Evolutionary conservation across 2,888 invertebrate species (phyloP), one percentile per base, ranked within the genome.

Genomic region (Alloplasta piceator): DNA sequence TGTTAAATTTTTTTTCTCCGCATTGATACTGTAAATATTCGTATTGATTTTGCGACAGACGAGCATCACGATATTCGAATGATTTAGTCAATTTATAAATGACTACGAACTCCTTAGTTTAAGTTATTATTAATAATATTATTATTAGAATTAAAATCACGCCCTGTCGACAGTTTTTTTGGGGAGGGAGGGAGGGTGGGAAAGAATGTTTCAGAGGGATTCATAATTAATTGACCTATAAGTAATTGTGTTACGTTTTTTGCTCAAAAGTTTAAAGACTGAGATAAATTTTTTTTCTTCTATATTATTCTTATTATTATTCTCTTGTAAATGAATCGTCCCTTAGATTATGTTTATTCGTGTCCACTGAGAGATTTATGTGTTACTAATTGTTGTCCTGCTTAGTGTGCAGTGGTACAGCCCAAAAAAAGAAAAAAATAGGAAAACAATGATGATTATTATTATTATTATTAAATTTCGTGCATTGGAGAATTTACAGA

Each of bases 251-350:
- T 84, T 82, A 73, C 61, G 58, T 73, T 81, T 26, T 84, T 82
- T 80, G 84, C 83, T 84, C 84, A 83, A 85, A 84, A 81, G 72
- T 58, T 82, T 80, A 43, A 80, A 84, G 84, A 84, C 83, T 83
- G 83, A 83, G 73, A 82, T 82, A 76, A 77, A 72, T 73, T 78
- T 68, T 77, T 50, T 14, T 50, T 46, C 38, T 64, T 58, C 26
- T 68, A 50, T 67, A 60, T 58, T 82, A 63, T 38, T 75, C 12
- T 60, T 56, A 39, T 60, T 50, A 61, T 72, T 68, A 39, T 70
- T 68, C 78, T 82, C 79, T 78, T 78, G 78, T 82, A 82, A 80
- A 83, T 81, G 71, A 78, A 76, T 80, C 67, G 78, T 79, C 74
- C 66, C 76, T 66, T 78, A 75, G 81, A 46, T 68, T 68, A 9